Conservation (phyloP, 2,888 invertebrate genomes). For the Lithosia quadra region DNA sequence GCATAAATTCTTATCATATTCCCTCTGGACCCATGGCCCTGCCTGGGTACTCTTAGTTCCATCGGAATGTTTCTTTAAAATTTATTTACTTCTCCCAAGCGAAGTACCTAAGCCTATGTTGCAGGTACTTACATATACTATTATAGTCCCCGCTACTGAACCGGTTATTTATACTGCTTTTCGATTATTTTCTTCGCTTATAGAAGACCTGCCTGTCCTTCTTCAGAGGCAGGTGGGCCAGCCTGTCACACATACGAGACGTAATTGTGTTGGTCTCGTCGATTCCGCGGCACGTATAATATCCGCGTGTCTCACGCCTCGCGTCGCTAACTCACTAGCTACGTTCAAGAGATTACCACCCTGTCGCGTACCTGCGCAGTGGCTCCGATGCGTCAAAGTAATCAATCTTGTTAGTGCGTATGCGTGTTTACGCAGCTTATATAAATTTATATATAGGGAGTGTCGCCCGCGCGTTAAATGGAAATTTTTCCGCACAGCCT, state of each 20-base stretch:
- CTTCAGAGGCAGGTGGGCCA: neutral
- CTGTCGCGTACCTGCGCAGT: neutral
- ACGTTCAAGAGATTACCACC: neutral
- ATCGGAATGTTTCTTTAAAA: no score
- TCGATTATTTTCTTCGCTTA: neutral
- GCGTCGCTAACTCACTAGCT: neutral
- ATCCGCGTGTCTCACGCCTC: neutral
- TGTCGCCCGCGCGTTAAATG: neutral
- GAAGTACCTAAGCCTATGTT: no score
- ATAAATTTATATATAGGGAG: neutral
- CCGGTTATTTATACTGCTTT: no score
- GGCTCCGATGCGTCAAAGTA: slow-evolving; percentile 1
- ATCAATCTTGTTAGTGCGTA: neutral
- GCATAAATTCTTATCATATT: no score
- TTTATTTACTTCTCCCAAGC: no score
- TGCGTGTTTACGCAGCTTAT: neutral
- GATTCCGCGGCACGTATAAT: neutral
- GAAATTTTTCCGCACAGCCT: neutral
- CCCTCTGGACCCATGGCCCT: no score
- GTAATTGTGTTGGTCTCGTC: neutral
- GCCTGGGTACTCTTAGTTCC: no score
- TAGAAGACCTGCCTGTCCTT: neutral
- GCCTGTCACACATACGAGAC: neutral
- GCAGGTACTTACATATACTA: no score
- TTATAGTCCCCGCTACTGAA: no score